Evolutionary conservation across 1,140 invertebrate genomes (phyloP), one percentile per base, ranked within the genome.

Genomic region (Centruroides sculpturatus): DNA sequence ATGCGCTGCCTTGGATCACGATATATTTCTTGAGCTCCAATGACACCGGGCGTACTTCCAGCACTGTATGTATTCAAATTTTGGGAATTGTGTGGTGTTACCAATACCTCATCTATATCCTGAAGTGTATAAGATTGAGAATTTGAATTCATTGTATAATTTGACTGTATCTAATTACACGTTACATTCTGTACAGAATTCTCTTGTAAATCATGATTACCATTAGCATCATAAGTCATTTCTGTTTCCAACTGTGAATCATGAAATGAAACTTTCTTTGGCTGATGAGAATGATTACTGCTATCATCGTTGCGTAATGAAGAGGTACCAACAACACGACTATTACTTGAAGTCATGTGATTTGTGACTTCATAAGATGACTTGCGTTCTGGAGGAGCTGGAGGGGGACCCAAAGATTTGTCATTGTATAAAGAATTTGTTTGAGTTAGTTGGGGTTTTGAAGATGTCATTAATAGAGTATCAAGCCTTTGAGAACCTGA

Each of bases 1-100:
- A 89, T 81, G 58, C 85, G 81, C 71, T 83, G 79, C 64, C 89
- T 78, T 7, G 91, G 90, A 79, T 93, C 90, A 71, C 88, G 83
- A 74, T 94, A 94, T 55, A 94, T 87, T 77, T 94, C 90, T 77
- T 93, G 91, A 61, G 89, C 86, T 62, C 91, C 91, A 66, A 95
- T 94, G 10, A 95, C 91, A 64, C 91, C 90, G 35, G 91, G 90
- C 41, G 90, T 93, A 56, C 65, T 70, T 23, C 69, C 70, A 35
- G 65, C 50, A 47, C 50, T 55, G 13, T 65, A 62, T 46, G 64
- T 63, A 41, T 63, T 65, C 3, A 66, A 58, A 55, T 66, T 61
- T 36, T 67, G 66, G 35, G 55, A 58, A 48, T 66, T 68, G 23
- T 56, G 59, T 12, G 62, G 64, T n/a, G 63, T 68, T n/a, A 59